These are phyloP conservation scores for Nixonia krombeini DNA, from an alignment of 1,140 invertebrate genomes.

Conservation along the genomic window DNA sequence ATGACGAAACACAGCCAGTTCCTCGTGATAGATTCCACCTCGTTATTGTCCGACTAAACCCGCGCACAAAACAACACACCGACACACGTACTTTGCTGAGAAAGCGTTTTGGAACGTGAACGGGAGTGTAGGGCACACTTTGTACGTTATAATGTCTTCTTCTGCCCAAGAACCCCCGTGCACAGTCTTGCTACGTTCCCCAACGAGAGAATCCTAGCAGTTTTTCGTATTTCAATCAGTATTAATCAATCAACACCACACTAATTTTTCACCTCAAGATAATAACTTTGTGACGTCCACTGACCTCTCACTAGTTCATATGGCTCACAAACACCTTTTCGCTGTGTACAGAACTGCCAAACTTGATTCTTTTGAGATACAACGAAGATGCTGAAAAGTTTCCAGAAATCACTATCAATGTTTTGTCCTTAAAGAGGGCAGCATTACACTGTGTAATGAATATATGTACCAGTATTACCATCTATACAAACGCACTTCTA, in stretches of 20 bases:
- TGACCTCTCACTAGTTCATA: slow-evolving; percentile 52
- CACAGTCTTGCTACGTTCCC: slow-evolving; percentile 30
- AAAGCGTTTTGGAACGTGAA: slow-evolving; percentile 24
- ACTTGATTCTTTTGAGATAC: background rate
- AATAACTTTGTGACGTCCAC: slow-evolving; percentile 67
- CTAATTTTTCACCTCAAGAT: slow-evolving; percentile 51
- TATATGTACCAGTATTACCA: too few relatives aligned
- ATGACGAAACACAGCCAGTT: slow-evolving; percentile 20
- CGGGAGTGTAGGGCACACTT: slow-evolving; percentile 22
- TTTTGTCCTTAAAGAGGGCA: too few relatives aligned
- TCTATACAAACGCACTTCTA: too few relatives aligned
- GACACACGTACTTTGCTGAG: slow-evolving; percentile 5
- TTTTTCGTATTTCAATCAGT: slow-evolving; percentile 26
- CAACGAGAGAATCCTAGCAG: slow-evolving; percentile 39
- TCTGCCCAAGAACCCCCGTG: slow-evolving; percentile 29
- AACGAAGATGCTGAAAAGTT: too few relatives aligned
- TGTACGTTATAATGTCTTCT: slow-evolving; percentile 6
- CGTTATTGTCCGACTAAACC: background rate
- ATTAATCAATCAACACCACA: slow-evolving; percentile 25
- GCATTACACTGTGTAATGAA: too few relatives aligned
- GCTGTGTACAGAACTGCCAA: background rate
- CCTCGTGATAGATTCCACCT: background rate
- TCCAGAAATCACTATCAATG: too few relatives aligned
- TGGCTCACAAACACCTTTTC: background rate
- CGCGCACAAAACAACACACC: slow-evolving; percentile 10